These are phyloP conservation scores for Nymphalis polychloros DNA, from an alignment of 2,888 invertebrate species.

Conservation along the genomic window DNA sequence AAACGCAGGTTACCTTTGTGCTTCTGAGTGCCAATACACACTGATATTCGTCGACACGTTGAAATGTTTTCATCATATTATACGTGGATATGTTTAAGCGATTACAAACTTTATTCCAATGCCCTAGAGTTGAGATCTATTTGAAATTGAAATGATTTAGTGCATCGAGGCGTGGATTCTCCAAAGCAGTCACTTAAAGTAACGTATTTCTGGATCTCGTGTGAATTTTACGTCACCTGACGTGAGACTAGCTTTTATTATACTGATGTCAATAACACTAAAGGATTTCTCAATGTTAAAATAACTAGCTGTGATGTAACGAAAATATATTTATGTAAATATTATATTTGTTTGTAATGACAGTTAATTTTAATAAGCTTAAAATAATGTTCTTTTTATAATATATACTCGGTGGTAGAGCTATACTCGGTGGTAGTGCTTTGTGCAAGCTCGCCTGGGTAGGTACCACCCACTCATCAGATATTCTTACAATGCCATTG, in stretches of 20 bases:
- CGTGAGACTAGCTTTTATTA: constrained; percentile 18
- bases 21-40: constrained; percentile 26
- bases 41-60: constrained; percentile 22
- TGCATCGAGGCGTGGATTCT: constrained; percentile 23
- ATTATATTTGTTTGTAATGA: neutral
- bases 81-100: neutral
- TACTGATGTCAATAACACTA: constrained; percentile 16
- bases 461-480: too few relatives aligned
- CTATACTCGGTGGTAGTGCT: too few relatives aligned
- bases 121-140: constrained; percentile 11
- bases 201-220: constrained; percentile 29
- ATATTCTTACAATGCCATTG: too few relatives aligned
- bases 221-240: constrained; percentile 33
- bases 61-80: constrained; percentile 14
- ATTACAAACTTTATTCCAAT: neutral
- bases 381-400: neutral
- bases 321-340: neutral
- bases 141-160: constrained; percentile 16
- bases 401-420: too few relatives aligned
- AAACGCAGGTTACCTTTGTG: constrained; percentile 27
- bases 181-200: constrained; percentile 27
- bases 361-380: neutral
- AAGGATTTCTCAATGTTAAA: constrained; percentile 12
- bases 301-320: neutral
- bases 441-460: too few relatives aligned